Evolutionary conservation across 2,797 vertebrate species (phyloP), one percentile per base, ranked within the genome.

Genomic region (Capromys pilorides): DNA sequence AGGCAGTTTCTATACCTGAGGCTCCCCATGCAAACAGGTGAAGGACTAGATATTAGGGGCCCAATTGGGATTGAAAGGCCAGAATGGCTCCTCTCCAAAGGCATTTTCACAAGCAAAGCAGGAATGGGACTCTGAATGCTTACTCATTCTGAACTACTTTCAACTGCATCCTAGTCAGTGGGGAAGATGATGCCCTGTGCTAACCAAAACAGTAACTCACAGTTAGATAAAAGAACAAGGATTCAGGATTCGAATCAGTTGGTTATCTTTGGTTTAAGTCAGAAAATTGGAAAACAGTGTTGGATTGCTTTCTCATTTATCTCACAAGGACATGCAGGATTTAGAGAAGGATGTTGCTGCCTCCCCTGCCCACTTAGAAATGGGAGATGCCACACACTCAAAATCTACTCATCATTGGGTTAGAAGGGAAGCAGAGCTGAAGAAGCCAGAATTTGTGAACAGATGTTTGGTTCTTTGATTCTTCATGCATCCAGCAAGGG

Each of bases 131-230:
- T 94, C 24, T 2, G 69, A 24, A 9, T 11, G 39, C 3, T 87
- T n/a, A 36, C 39, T 14, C 24, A 36, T 67, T 84, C 61, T 88
- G 61, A 71, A 77, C 9, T 16, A 21, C 66, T 89, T 88, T 82
- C n/a, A 62, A 6, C 31, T 80, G 39, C 62, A 80, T 85, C 33
- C 13, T 18, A 77, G 51, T 66, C 51, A n/a, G 33, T 77, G 86
- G 33, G 80, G 64, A 84, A 88, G 75, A 64, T 51, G 64, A 69
- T 75, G 33, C 57, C 36, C 3, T 64, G 4, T 33, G 11, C 26
- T 64, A 84, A 93, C 57, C 39, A 77, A 94, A 45, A 61, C 36
- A n/a, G 18, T 83, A 45, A 83, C 26, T 90, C 22, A 61, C 5
- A 64, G 67, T 61, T 75, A 84, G 22, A 28, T 41, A 62, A 21